These are phyloP conservation scores for Talpa occidentalis DNA, from an alignment of 2,113 vertebrate species.

Conservation along the genomic window DNA sequence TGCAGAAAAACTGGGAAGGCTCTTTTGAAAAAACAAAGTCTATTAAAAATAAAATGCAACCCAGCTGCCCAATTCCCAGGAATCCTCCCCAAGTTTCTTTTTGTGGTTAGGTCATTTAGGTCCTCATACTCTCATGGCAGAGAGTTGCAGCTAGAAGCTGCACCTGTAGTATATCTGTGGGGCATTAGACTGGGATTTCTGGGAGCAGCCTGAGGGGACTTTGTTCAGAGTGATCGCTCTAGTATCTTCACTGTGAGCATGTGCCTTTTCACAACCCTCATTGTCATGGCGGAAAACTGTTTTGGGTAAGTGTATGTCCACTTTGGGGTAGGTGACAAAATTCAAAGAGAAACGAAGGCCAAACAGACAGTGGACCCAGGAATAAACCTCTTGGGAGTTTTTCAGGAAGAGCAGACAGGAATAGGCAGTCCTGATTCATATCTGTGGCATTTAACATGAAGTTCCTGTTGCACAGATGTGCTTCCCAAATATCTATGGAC, in stretches of 20 bases:
- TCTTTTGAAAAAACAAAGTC: constrained; percentile 37
- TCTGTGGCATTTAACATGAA: not conserved
- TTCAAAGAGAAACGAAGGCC: constrained; percentile 29
- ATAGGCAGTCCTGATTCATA: not conserved
- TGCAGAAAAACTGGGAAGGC: constrained; percentile 1
- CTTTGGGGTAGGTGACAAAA: not conserved
- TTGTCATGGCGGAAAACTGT: constrained; percentile 1
- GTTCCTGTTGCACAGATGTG: not conserved
- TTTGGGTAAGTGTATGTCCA: not conserved
- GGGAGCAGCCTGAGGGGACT: not conserved
- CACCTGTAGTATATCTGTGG: not conserved
- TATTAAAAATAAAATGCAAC: constrained; percentile 50
- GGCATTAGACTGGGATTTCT: not conserved
- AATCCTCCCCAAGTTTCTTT: not conserved
- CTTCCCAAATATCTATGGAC: not conserved
- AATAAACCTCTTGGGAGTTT: not conserved
- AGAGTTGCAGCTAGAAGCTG: not conserved
- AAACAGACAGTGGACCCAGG: not conserved
- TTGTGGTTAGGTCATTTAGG: not conserved
- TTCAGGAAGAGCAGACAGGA: not conserved
- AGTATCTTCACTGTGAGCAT: not conserved
- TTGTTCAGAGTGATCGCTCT: not conserved
- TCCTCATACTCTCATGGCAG: constrained; percentile 18
- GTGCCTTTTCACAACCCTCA: not conserved
- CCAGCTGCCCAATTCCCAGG: not conserved